phyloP scores from a whole-genome alignment of 1,140 invertebrate genomes.

The Zaprionus gabonicus region DNA sequence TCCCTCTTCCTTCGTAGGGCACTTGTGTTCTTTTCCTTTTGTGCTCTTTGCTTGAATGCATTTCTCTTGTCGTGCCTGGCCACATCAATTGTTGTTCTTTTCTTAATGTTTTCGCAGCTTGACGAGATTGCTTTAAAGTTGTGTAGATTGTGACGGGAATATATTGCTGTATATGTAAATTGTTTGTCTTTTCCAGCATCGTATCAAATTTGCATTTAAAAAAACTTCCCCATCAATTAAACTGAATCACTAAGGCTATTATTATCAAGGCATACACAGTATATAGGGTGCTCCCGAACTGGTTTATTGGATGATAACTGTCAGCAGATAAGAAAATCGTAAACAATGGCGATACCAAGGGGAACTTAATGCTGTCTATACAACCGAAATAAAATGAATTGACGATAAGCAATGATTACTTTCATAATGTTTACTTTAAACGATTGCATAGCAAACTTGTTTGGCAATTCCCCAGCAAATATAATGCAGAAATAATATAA shows the following conservation, averaged over 20 bases:
- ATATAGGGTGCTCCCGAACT: not conserved
- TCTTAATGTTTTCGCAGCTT: not conserved
- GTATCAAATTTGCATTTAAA: constrained; percentile 14
- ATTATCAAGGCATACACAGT: not conserved
- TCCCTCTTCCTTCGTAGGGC: not conserved
- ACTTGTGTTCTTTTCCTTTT: constrained; percentile 17
- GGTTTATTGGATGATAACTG: not conserved
- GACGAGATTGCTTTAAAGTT: not conserved
- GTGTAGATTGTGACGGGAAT: not conserved
- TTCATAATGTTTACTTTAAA: not conserved
- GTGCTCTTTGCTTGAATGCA: constrained; percentile 16
- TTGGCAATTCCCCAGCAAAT: not conserved
- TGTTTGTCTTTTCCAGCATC: not conserved
- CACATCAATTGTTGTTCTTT: constrained; percentile 3
- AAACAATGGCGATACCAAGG: constrained; percentile 1
- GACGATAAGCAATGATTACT: not conserved
- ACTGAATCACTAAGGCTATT: constrained; percentile 14
- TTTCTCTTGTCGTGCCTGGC: constrained; percentile 5
- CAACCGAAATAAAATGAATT: not conserved
- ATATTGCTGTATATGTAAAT: not conserved
- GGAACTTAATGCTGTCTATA: constrained; percentile 4
- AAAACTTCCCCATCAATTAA: constrained; percentile 3
- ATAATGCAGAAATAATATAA: not conserved
- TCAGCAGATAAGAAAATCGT: not conserved
- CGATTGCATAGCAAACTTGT: not conserved